Evolutionary conservation across 2,797 vertebrate genomes (phyloP), one percentile per base, ranked within the genome.

Genomic region (Momotus momota): DNA sequence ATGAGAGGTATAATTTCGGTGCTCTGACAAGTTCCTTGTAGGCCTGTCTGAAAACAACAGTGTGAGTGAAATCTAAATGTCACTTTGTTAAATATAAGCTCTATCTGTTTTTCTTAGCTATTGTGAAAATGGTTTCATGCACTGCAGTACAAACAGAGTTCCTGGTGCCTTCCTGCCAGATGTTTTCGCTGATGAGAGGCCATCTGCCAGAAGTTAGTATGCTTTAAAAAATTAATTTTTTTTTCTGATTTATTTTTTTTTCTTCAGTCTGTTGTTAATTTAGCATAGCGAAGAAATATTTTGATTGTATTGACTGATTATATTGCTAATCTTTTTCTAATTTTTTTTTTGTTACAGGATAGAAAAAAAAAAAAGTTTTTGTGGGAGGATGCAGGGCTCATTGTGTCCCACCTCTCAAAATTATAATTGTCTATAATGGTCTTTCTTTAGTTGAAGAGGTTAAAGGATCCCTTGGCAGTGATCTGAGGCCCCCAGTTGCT

Each of bases 121-220:
- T 97, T 99, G 99, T 92, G 99, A 99, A 96, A 98, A 99, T 1
- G 99, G 99, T 40, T 96, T 98, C 89, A 99, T 99, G 99, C 98
- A 94, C 81, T 99, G 99, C 73, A 99, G 98, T 91, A 97, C 98
- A 10, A 97, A 96, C 31, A 98, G 98, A 91, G 85, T 38, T 69
- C 97, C 98, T 0, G 97, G 98, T 38, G 96, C 90, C 81, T 97
- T 98, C 96, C 94, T 99, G 79, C 98, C 99, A 23, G 98, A 98
- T 57, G 61, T 98, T n/a, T 98, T 98, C 86, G 97, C 98, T 86
- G 96, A 98, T 11, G 98, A 98, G 51, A 93, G 96, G 31, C 95
- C 98, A 48, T 98, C 98, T 83, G 97, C 98, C 86, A 99, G 99
- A 98, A 98, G 99, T 99, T 89, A 97, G 97, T 98, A 94, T 77